These are phyloP conservation scores for Abrostola tripartita DNA, from an alignment of 2,888 invertebrate genomes.

Conservation along the genomic window DNA sequence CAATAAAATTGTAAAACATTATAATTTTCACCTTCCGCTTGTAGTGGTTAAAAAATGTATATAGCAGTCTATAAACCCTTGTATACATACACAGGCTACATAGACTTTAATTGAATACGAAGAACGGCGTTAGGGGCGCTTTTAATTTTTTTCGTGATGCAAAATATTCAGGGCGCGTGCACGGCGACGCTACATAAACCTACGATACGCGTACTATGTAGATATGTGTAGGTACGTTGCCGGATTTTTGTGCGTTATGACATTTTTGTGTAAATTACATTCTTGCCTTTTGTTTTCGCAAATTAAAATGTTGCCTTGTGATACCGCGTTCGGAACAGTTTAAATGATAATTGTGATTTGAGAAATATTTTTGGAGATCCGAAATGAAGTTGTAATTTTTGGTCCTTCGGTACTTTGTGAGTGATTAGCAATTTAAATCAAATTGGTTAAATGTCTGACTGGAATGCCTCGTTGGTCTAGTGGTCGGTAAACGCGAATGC, in stretches of 20 bases:
- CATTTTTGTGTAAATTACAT: conserved; percentile 51
- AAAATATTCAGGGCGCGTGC: conserved; percentile 50
- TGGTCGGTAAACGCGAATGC: no score
- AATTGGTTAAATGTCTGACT: background rate
- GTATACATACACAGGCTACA: conserved; percentile 9
- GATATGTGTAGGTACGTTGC: conserved; percentile 15
- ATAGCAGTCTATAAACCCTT: conserved; percentile 6
- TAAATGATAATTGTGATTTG: conserved; percentile 1
- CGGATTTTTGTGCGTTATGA: conserved; percentile 43
- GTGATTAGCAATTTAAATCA: background rate
- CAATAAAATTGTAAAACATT: no score
- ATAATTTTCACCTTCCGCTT: no score
- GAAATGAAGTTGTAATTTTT: background rate
- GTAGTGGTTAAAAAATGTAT: background rate
- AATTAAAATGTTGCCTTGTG: conserved; percentile 28
- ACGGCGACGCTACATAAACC: conserved; percentile 8
- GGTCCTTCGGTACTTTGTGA: background rate
- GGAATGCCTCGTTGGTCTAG: no score
- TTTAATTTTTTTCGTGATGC: conserved; percentile 49
- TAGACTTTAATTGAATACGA: conserved; percentile 48
- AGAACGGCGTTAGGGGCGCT: conserved; percentile 26
- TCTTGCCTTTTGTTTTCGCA: conserved; percentile 26
- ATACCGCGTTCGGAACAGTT: background rate
- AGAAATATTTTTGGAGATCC: conserved; percentile 6
- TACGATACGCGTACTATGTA: conserved; percentile 15